These are phyloP conservation scores for Venustoraphidia nigricollis DNA, from an alignment of 2,888 invertebrate genomes.

Conservation along the genomic window DNA sequence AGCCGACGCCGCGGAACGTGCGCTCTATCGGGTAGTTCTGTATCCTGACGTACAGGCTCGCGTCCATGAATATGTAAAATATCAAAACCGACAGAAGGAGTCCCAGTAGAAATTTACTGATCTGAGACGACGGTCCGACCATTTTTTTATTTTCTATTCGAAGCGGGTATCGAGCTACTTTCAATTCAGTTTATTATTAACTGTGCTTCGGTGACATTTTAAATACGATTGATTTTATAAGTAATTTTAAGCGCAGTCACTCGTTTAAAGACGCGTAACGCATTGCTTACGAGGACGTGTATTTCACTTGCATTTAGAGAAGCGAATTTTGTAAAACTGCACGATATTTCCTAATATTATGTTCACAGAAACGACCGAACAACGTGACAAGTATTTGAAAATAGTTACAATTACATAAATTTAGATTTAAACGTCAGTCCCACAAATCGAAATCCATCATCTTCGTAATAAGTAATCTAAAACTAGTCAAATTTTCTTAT, in stretches of 20 bases:
- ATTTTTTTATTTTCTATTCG: constrained; percentile 24
- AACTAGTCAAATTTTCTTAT: too few relatives aligned
- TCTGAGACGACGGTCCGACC: constrained; percentile 59
- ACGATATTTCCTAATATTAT: too few relatives aligned
- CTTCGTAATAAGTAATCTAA: background rate
- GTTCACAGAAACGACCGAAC: too few relatives aligned
- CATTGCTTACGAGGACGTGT: too few relatives aligned
- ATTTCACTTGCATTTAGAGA: too few relatives aligned
- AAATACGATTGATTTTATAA: background rate
- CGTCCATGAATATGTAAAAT: constrained; percentile 60
- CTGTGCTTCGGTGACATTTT: background rate
- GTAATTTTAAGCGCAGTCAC: background rate
- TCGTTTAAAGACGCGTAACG: too few relatives aligned
- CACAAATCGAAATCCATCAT: background rate
- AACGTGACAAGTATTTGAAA: too few relatives aligned
- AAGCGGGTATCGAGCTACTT: background rate
- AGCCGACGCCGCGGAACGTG: constrained; percentile 24
- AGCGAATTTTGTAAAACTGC: too few relatives aligned
- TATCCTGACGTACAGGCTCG: constrained; percentile 51
- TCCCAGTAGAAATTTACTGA: constrained; percentile 49
- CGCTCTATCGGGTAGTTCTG: constrained; percentile 48
- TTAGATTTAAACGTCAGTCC: too few relatives aligned
- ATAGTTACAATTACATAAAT: too few relatives aligned
- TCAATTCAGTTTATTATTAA: background rate
- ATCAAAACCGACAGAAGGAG: constrained; percentile 38